Percentiles rank a stretch among this genome's conserved stretches.
These are phyloP conservation scores for Lepus townsendii DNA, from an alignment of 2,797 vertebrate genomes.

Conservation along the genomic window DNA sequence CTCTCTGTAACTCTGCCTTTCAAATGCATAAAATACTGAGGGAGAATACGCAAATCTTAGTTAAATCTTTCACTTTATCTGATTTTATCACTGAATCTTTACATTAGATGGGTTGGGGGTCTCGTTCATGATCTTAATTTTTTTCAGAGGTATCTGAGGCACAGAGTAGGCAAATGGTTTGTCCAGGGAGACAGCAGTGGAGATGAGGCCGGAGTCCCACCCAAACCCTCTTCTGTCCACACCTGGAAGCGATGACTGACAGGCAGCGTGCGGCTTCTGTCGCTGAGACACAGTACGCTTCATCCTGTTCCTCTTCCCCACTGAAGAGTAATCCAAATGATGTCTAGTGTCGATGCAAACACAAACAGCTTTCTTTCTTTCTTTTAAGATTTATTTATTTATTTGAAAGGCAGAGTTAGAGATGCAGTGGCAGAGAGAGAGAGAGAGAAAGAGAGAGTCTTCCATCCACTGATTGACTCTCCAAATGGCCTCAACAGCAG, in stretches of 20 bases:
- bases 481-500: too few species aligned
- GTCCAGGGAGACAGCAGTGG: not conserved
- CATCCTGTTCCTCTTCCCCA: not conserved
- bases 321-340: not conserved
- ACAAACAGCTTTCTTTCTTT: not conserved
- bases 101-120: not conserved
- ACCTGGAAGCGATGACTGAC: not conserved
- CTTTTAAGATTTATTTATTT: too few species aligned
- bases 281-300: not conserved
- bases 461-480: too few species aligned
- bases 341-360: not conserved
- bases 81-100: slow-evolving; percentile 8
- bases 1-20: too few species aligned
- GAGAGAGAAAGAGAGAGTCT: too few species aligned
- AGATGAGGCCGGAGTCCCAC: not conserved
- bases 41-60: slow-evolving; percentile 20
- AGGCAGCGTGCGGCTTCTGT: not conserved
- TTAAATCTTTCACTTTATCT: slow-evolving; percentile 5
- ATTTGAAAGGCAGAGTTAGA: too few species aligned
- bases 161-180: not conserved
- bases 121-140: not conserved
- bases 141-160: not conserved
- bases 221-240: not conserved
- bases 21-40: not conserved
- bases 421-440: too few species aligned